phyloP scores from a whole-genome alignment of 2,113 vertebrate species.

The Myiozetetes cayanensis region DNA sequence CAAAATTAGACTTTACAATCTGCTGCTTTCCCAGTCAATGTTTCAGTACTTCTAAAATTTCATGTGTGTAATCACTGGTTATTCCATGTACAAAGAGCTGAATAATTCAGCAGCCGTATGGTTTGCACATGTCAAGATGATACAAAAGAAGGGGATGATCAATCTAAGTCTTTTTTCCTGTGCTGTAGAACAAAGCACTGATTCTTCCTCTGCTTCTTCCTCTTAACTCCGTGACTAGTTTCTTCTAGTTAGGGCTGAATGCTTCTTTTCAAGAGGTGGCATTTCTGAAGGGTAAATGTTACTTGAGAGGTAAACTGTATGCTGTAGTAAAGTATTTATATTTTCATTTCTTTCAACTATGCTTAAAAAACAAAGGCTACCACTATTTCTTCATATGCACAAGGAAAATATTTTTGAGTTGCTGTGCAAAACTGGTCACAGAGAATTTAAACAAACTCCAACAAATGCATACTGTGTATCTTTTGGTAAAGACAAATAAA shows the following conservation, averaged over 20 bases:
- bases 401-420: neutral
- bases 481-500: neutral
- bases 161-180: neutral
- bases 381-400: neutral
- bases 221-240: neutral
- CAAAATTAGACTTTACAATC: neutral
- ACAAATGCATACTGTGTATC: neutral
- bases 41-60: neutral
- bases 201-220: neutral
- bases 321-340: neutral
- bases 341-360: neutral
- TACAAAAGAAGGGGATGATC: neutral
- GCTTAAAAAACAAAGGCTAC: neutral
- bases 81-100: constrained; percentile 1
- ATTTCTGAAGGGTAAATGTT: neutral
- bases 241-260: neutral
- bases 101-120: constrained; percentile 36
- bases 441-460: neutral
- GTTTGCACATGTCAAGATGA: neutral
- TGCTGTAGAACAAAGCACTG: neutral
- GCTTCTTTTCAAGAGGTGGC: neutral
- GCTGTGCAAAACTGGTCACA: neutral
- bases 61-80: neutral
- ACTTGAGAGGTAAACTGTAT: neutral
- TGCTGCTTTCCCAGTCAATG: neutral